These are phyloP conservation scores for Schizopygopsis malacanthus DNA, from an alignment of 2,797 vertebrate species.

Conservation along the genomic window DNA sequence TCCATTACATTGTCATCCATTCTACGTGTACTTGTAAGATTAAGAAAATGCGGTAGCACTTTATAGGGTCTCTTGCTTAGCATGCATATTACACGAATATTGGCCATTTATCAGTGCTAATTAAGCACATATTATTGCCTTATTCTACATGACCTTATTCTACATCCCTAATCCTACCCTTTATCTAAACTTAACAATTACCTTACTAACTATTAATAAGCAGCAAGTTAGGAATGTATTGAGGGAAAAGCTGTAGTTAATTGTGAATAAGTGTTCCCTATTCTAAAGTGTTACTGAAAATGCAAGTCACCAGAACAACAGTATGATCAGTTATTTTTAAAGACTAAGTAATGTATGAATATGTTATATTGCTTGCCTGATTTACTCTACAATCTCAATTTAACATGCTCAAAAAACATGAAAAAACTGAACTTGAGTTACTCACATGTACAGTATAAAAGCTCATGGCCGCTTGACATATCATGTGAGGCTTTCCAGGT, in stretches of 20 bases:
- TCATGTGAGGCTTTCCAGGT: background rate
- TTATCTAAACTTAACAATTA: too few species aligned
- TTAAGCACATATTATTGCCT: too few species aligned
- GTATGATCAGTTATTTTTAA: background rate
- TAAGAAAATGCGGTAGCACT: background rate
- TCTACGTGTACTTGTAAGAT: background rate
- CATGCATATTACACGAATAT: too few species aligned
- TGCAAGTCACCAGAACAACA: background rate
- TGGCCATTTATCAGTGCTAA: too few species aligned
- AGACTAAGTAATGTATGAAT: background rate
- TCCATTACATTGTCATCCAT: background rate
- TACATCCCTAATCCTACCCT: too few species aligned
- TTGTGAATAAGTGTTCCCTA: too few species aligned
- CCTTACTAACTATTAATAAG: too few species aligned
- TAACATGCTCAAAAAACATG: background rate
- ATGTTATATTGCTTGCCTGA: background rate
- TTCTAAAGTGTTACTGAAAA: background rate
- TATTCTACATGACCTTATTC: too few species aligned
- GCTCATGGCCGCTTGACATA: background rate
- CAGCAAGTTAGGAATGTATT: too few species aligned
- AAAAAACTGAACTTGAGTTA: background rate
- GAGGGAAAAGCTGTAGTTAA: too few species aligned
- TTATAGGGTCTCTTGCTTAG: too few species aligned
- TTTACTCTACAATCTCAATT: background rate
- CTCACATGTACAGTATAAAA: background rate